Conservation (phyloP, 2,113 vertebrate genomes). For the Notechis scutatus region DNA sequence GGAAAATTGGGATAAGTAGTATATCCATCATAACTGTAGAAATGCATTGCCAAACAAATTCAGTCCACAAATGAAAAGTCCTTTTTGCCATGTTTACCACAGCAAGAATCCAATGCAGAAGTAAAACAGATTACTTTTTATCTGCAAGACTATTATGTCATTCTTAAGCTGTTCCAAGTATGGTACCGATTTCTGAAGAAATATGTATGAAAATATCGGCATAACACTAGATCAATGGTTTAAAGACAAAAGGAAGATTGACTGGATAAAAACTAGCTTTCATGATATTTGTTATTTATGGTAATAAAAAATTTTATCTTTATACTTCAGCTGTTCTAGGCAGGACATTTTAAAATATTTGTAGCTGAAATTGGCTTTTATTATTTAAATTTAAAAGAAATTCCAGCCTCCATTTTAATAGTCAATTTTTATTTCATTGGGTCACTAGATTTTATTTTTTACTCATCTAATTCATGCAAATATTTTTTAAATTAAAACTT, state of each 20-base stretch:
- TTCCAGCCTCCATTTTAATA: neutral
- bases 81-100: neutral
- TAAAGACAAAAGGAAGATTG: neutral
- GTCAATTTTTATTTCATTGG: neutral
- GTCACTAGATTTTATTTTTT: neutral
- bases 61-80: neutral
- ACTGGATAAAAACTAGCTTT: neutral
- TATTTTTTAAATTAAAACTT: neutral
- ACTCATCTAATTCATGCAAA: neutral
- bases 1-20: neutral
- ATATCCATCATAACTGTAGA: constrained; percentile 3
- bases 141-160: neutral
- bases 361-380: neutral
- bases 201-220: neutral
- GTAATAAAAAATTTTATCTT: constrained; percentile 12
- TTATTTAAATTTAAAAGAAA: neutral
- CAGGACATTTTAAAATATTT: neutral
- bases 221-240: neutral
- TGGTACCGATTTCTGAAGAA: neutral
- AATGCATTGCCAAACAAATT: neutral
- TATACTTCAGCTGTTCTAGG: neutral
- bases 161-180: neutral
- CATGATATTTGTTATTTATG: neutral
- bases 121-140: neutral
- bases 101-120: neutral